Base-by-base conservation (phyloP, 2,113 vertebrate genomes). In the Daboia siamensis region DNA sequence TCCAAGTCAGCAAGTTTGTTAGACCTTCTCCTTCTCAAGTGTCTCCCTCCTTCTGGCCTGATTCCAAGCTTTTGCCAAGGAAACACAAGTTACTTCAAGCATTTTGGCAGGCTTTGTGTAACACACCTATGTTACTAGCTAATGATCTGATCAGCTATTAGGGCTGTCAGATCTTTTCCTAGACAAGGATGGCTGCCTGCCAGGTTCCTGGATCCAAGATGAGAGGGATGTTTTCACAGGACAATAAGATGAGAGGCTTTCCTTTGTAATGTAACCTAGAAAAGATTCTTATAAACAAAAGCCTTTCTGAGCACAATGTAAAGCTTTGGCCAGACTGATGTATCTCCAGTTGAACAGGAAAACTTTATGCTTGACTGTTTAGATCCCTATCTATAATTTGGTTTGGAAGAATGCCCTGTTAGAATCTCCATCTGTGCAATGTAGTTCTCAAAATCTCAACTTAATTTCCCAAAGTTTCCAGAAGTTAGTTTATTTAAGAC, bases 61-160 rank as follows among this genome's bases (percentile, higher is more conserved):
- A 17, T 21, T 2, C 48, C 44, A 7, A 0, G 7, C 91, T 74
- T 91, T 48, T 94, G 92, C 84, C 92, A 88, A 85, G 92, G 91
- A 87, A 59, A 56, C 94, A 95, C 90, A 1, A 93, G 94, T 84
- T 39, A 87, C 90, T 85, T 2, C 90, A 80, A 96, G 94, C 95
- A 92, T 95, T 96, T 96, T 97, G 96, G 96, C 95, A 96, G 0
- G 0, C n/a, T 88, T 74, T 2, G 44, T 90, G 11, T 0, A 88
- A 94, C 95, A 92, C 96, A 95, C 95, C 97, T 96, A 95, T 96
- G 94, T 33, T n/a, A 86, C 90, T 88, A 95, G 96, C 94, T 96
- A 97, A 97, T 94, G 96, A 96, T 96, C 95, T 96, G 95, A 96
- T 97, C 97, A 96, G 92, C 96, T 96, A 90, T 91, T 93, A 69